These are phyloP conservation scores for Sorex fumeus DNA, from an alignment of 2,113 vertebrate genomes.

Conservation along the genomic window DNA sequence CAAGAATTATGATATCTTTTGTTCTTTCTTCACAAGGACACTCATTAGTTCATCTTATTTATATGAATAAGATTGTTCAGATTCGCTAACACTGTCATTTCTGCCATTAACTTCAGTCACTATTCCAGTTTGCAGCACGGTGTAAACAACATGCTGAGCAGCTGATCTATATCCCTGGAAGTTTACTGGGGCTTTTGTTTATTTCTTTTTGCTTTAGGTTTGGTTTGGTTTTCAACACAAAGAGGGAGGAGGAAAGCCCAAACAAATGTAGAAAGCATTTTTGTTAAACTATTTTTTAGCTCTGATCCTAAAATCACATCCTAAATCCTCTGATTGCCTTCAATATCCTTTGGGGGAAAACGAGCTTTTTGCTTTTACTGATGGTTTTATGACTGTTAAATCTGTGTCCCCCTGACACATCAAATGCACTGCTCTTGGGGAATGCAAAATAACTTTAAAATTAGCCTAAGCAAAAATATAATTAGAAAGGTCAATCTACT, in stretches of 20 bases:
- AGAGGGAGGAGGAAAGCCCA: not conserved
- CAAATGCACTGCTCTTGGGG: conserved; percentile 32
- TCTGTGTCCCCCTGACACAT: conserved; percentile 35
- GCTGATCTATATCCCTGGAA: not conserved
- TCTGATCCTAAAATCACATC: not conserved
- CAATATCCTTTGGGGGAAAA: conserved; percentile 23
- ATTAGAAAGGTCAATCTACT: conserved; percentile 71
- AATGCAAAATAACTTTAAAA: conserved; percentile 58
- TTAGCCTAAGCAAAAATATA: conserved; percentile 60
- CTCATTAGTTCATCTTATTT: not conserved
- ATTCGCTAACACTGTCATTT: not conserved
- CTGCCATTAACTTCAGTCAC: not conserved
- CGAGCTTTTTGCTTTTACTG: conserved; percentile 57
- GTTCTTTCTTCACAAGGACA: not conserved
- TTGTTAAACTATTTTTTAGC: conserved; percentile 9
- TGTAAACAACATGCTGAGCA: not conserved
- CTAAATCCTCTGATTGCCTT: conserved; percentile 29
- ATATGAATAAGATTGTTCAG: not conserved
- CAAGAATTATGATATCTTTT: not conserved
- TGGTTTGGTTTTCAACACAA: not conserved
- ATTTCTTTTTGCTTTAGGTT: not conserved
- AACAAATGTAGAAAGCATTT: conserved; percentile 15
- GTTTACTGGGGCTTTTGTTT: not conserved
- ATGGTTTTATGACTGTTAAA: conserved; percentile 54
- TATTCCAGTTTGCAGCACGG: not conserved